A percentile compares a stretch with the other conserved stretches of the same genome.
Evolutionary conservation across 1,140 invertebrate genomes (phyloP).

Genomic region (Gonatopus flavifemur): DNA sequence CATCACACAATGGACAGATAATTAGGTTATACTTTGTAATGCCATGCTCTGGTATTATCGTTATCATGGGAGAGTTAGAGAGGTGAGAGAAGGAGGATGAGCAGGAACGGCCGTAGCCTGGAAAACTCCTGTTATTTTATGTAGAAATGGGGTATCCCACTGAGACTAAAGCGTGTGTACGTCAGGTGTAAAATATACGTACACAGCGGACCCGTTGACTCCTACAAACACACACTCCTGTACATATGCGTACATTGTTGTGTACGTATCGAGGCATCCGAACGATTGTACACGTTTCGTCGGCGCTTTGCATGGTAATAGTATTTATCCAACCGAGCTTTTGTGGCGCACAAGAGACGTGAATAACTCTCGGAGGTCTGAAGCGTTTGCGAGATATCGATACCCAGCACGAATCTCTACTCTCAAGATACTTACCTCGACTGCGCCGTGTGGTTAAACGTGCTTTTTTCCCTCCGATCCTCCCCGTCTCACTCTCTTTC

Average conservation of each 20-base stretch:
- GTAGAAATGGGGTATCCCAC: slow-evolving; percentile 10
- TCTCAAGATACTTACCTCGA: no score
- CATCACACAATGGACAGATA: slow-evolving; percentile 21
- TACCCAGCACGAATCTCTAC: background rate
- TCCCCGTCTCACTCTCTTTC: background rate
- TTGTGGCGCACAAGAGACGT: background rate
- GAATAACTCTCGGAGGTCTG: slow-evolving; percentile 15
- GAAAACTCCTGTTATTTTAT: slow-evolving; percentile 27
- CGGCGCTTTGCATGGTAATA: slow-evolving; percentile 8
- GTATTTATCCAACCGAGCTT: slow-evolving; percentile 2
- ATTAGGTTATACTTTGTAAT: slow-evolving; percentile 33
- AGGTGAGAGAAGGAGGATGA: no score
- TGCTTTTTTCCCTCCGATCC: background rate
- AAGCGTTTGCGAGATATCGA: slow-evolving; percentile 2
- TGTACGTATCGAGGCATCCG: background rate
- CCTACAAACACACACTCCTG: background rate
- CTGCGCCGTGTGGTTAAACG: no score
- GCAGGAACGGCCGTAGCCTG: slow-evolving; percentile 18
- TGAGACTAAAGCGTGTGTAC: slow-evolving; percentile 5
- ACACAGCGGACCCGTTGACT: background rate
- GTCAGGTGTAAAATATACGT: background rate
- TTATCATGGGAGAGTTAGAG: no score
- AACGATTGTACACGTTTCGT: slow-evolving; percentile 1
- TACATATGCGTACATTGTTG: background rate
- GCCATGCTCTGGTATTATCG: slow-evolving; percentile 21